Evolutionary conservation across 2,888 invertebrate species (phyloP).

Genomic region (Pseudoips prasinana): DNA sequence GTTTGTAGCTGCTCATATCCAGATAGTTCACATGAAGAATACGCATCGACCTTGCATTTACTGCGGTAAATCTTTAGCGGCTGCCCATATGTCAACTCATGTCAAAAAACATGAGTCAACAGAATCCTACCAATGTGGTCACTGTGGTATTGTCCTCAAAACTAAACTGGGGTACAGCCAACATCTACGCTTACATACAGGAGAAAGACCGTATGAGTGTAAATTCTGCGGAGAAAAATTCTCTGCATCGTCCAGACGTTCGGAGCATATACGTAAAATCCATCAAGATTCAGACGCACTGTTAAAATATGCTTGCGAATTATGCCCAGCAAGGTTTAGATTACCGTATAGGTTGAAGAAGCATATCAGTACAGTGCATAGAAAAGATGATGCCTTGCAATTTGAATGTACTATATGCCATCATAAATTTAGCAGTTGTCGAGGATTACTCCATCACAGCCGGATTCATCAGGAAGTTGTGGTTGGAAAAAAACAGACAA

Average conservation of each 20-base stretch:
- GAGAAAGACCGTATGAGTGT: conserved; percentile 63
- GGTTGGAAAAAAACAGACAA: too few species aligned
- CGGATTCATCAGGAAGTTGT: conserved; percentile 45
- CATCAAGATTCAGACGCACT: conserved; percentile 44
- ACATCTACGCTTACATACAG: conserved; percentile 64
- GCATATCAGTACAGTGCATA: conserved; percentile 51
- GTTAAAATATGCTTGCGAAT: conserved; percentile 50
- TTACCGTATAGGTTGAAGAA: conserved; percentile 53
- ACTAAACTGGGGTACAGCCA: conserved; percentile 59
- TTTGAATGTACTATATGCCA: conserved; percentile 54
- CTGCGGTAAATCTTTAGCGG: conserved; percentile 62
- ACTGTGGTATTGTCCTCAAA: conserved; percentile 54
- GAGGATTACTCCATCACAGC: conserved; percentile 56
- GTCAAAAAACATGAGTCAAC: conserved; percentile 50
- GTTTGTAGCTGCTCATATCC: conserved; percentile 64
- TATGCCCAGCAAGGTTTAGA: conserved; percentile 59
- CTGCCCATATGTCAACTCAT: conserved; percentile 66
- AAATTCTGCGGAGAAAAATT: conserved; percentile 58
- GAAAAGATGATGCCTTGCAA: conserved; percentile 20
- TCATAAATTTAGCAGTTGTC: conserved; percentile 53
- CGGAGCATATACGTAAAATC: conserved; percentile 55
- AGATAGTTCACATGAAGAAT: conserved; percentile 64
- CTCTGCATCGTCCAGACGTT: conserved; percentile 63
- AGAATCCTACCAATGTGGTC: conserved; percentile 45
- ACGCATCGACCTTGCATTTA: conserved; percentile 62